Percentiles rank a stretch among this genome's conserved stretches.
These are phyloP conservation scores for Pseudopleuronectes americanus DNA, from an alignment of 2,797 vertebrate genomes.

Conservation along the genomic window DNA sequence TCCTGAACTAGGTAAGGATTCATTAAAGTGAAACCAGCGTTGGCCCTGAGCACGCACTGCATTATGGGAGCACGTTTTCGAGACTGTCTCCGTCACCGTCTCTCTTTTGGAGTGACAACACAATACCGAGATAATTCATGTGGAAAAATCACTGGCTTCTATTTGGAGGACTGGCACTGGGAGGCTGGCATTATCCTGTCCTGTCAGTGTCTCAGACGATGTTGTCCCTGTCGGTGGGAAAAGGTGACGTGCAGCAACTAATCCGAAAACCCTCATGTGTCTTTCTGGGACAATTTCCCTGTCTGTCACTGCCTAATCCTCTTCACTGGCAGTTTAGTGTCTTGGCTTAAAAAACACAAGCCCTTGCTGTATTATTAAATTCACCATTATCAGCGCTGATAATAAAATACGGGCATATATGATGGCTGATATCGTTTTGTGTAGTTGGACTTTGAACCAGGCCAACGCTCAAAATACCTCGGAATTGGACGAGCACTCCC, in stretches of 20 bases:
- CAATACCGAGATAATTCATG: neutral
- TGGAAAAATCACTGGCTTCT: slow-evolving; percentile 11
- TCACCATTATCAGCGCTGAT: slow-evolving; percentile 76
- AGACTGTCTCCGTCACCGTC: slow-evolving; percentile 2
- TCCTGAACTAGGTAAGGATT: slow-evolving; percentile 40
- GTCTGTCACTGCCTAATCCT: slow-evolving; percentile 57
- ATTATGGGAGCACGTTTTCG: slow-evolving; percentile 23
- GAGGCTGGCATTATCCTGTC: slow-evolving; percentile 22
- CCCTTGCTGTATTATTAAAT: neutral
- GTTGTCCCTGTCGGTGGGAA: slow-evolving; percentile 41
- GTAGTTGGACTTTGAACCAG: slow-evolving; percentile 23
- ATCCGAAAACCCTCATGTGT: slow-evolving; percentile 60
- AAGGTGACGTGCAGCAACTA: slow-evolving; percentile 56
- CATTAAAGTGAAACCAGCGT: slow-evolving; percentile 28
- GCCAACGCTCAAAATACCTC: slow-evolving; percentile 42
- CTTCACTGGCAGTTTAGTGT: slow-evolving; percentile 56
- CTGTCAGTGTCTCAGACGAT: slow-evolving; percentile 30
- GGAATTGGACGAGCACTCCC: slow-evolving; percentile 85
- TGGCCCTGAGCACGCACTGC: neutral
- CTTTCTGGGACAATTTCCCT: slow-evolving; percentile 60
- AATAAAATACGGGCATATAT: slow-evolving; percentile 63
- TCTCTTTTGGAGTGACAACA: slow-evolving; percentile 11
- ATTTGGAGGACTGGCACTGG: slow-evolving; percentile 36
- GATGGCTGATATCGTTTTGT: slow-evolving; percentile 39
- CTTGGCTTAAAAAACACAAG: slow-evolving; percentile 74